Base-by-base conservation (phyloP, 2,797 vertebrate genomes). In the Platalea minor region DNA sequence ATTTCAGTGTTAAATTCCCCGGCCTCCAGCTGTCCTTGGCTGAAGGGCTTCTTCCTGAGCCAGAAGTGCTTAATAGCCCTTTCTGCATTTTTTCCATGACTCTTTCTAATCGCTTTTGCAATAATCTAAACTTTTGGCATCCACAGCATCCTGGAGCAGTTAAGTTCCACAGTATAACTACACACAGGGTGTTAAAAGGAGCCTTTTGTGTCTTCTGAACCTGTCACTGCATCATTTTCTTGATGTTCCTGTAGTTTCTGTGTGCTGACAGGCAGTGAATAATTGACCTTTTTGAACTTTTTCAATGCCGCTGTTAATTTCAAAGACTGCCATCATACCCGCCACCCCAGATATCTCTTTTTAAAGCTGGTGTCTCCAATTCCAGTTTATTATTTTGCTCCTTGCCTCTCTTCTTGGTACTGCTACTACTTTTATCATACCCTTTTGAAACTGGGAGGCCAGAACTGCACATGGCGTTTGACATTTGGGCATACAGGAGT, bases 131-230 rank as follows among this genome's bases (percentile, higher is more conserved):
- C 4, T 85, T 90, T 10, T 67, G 81, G 39, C 39, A 93, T 46
- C n/a, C 67, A 50, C 59, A 70, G 17, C 33, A 37, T 61, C 56
- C 51, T 80, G 0, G 0, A 79, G 25, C 46, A 79, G 0, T 39
- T 41, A 81, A 81, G 43, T 79, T 76, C 56, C 35, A 48, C 43
- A 61, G 4, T 13, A 3, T 39, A 73, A 56, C 33, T 41, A 53
- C 24, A 54, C 24, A n/a, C 3, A n/a, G 3, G 16, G 21, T 81
- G 24, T 72, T 77, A 74, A 83, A 94, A 72, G 37, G 17, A 84
- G 12, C 37, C 10, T 23, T 84, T 65, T 64, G 4, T 68, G 11
- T 54, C 19, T 65, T 69, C 35, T 69, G 51, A 92, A 84, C 37
- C 24, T 70, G 29, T 61, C 11, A 39, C 46, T 5, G 78, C 46